phyloP scores from a whole-genome alignment of 2,797 vertebrate genomes.

The Eulemur rubriventer region DNA sequence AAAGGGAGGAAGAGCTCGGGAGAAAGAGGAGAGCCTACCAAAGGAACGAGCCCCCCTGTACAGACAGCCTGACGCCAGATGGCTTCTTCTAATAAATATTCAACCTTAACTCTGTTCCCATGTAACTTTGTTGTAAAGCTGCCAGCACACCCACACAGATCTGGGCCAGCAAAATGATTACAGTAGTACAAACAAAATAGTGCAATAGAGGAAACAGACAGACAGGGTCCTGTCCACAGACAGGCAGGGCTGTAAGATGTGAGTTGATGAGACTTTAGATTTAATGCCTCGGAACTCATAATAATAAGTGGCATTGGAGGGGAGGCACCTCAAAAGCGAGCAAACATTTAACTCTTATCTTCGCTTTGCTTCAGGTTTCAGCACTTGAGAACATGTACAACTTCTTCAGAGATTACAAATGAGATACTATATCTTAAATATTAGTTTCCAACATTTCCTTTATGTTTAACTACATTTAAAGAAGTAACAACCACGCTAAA shows the following conservation, averaged over 20 bases:
- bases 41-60: conserved; percentile 94
- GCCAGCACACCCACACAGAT: conserved; percentile 99
- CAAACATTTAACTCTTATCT: conserved; percentile 81
- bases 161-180: conserved; percentile 98
- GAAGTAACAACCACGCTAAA: conserved; percentile 26
- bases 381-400: conserved; percentile 66
- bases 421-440: conserved; percentile 72
- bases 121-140: conserved; percentile 98
- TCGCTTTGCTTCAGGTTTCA: conserved; percentile 72
- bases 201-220: conserved; percentile 95
- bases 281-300: conserved; percentile 85
- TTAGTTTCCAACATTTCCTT: conserved; percentile 72
- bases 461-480: conserved; percentile 75
- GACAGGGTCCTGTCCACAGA: conserved; percentile 95
- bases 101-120: conserved; percentile 99
- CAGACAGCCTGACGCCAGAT: conserved; percentile 99
- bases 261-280: conserved; percentile 89
- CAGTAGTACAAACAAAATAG: conserved; percentile 98
- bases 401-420: conserved; percentile 74
- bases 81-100: conserved; percentile 99
- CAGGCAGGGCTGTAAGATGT: conserved; percentile 90
- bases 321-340: conserved; percentile 52
- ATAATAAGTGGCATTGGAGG: conserved; percentile 79
- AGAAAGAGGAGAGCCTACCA: conserved; percentile 93
- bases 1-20: conserved; percentile 85